Evolutionary conservation across 1,140 invertebrate genomes (phyloP), one percentile per base, ranked within the genome.

Genomic region (Calephelis virginiensis): DNA sequence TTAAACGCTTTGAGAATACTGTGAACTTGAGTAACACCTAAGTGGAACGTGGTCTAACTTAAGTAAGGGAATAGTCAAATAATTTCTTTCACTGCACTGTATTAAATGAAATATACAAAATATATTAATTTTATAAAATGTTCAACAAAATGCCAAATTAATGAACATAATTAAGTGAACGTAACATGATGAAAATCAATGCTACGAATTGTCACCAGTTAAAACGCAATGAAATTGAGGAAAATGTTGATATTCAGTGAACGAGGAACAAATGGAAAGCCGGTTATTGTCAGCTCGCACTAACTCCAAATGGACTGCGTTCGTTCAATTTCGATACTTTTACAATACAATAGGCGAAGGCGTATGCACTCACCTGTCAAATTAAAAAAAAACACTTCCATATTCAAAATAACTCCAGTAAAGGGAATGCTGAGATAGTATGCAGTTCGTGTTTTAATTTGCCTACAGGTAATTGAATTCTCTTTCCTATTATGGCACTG

Each of bases 271-370:
- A 80, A 84, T 80, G 82, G 80, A 59, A 74, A 74, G 69, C 73
- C 77, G 75, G 74, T 76, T 81, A 89, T 88, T 88, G 83, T 84
- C 80, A 78, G 77, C 74, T 79, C 69, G 73, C 79, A 85, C 75
- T 81, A 77, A 69, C 59, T 76, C 82, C 77, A 86, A 90, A 89
- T 88, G 86, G 88, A 88, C 83, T 80, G 77, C 77, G 78, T 71
- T 73, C 81, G 81, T 85, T 83, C 86, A 88, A 89, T 89, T 89
- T 86, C 83, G 85, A 90, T 90, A 90, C 88, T 89, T 86, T 87
- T 76, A 78, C 84, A 84, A 87, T 77, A 90, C 88, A 90, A 90
- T 90, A 80, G 86, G 75, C 71, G 76, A 90, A 88, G 88, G 86
- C 85, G 84, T 86, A 86, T 74, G 81, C 88, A 74, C 72, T 87